These are phyloP conservation scores for Microctenopoma lineatum DNA, from an alignment of 2,797 vertebrate genomes.

Conservation along the genomic window DNA sequence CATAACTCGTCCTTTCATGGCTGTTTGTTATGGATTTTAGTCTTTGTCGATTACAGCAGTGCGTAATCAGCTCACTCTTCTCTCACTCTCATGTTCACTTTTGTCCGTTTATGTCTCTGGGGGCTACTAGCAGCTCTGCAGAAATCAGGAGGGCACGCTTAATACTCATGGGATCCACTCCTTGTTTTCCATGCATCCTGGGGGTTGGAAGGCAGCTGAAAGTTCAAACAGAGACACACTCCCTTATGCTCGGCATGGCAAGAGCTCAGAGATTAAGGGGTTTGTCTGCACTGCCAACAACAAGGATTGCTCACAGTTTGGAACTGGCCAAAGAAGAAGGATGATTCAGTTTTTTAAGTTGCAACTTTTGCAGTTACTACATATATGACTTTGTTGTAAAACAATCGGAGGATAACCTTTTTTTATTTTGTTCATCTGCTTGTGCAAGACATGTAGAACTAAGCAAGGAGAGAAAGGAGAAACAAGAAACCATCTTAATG, in stretches of 20 bases:
- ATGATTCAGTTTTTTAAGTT: slow-evolving; percentile 60
- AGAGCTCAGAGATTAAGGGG: slow-evolving; percentile 82
- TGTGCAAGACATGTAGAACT: slow-evolving; percentile 53
- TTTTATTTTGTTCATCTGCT: slow-evolving; percentile 55
- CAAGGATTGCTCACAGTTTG: slow-evolving; percentile 69
- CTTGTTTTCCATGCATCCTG: slow-evolving; percentile 81
- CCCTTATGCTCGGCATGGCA: slow-evolving; percentile 75
- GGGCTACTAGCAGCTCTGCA: slow-evolving; percentile 54
- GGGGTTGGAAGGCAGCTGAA: slow-evolving; percentile 80
- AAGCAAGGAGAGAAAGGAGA: slow-evolving; percentile 42
- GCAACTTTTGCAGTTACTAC: slow-evolving; percentile 58
- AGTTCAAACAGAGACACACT: slow-evolving; percentile 83
- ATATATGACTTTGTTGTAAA: slow-evolving; percentile 47
- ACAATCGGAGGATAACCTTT: slow-evolving; percentile 40
- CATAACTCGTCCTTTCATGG: slow-evolving; percentile 62
- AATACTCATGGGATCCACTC: slow-evolving; percentile 76
- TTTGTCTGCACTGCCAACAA: slow-evolving; percentile 75
- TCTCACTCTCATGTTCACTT: slow-evolving; percentile 43
- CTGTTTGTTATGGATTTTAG: slow-evolving; percentile 50
- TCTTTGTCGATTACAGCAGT: slow-evolving; percentile 55
- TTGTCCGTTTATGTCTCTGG: slow-evolving; percentile 55
- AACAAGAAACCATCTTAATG: slow-evolving; percentile 37
- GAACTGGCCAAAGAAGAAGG: slow-evolving; percentile 73
- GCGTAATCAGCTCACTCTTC: slow-evolving; percentile 52
- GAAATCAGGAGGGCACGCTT: slow-evolving; percentile 64